Base-by-base conservation (phyloP, 2,797 vertebrate species). In the Hoplostethus mediterraneus region DNA sequence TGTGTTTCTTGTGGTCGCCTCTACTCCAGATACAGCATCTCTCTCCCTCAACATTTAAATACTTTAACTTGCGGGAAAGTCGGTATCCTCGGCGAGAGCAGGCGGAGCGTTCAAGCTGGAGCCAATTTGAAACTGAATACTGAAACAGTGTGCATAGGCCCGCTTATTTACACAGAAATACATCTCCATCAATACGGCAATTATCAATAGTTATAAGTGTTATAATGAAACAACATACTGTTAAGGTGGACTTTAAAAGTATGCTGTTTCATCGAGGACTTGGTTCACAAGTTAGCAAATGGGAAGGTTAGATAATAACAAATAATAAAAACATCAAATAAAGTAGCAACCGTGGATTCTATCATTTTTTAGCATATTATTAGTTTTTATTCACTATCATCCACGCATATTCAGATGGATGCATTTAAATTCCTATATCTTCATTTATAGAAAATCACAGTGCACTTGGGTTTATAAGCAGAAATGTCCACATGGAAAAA, bases 41-140 rank as follows among this genome's bases (percentile, higher is more conserved):
- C 89, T 80, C 85, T 90, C 89, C 80, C 77, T 90, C 90, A 49
- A 85, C 93, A 90, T 93, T 93, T 93, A 93, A 93, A 91, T 89
- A 87, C 88, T 87, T 89, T 88, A 92, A 93, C 89, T 92, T 93
- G 91, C 86, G 87, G 83, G 90, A 90, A 92, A 92, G 89, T 90
- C 84, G 88, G 84, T 87, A 82, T 90, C 84, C 84, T 92, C 83
- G 8, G 64, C 59, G 82, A 75, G 82, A 91, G 88, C 91, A 86
- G 91, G 91, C 90, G 93, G 89, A 81, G 92, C 90, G 79, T 88
- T 65, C 85, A 67, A 60, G 79, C 84, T 48, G 83, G 59, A 82
- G 89, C 85, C 83, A 83, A 81, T 75, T 84, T 89, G 90, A 90
- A 93, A 93, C 83, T 45, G 71, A 91, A 90, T 61, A 87, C 86